Evolutionary conservation across 2,113 vertebrate genomes (phyloP), one percentile per base, ranked within the genome.

Genomic region (Dromiciops gliroides): DNA sequence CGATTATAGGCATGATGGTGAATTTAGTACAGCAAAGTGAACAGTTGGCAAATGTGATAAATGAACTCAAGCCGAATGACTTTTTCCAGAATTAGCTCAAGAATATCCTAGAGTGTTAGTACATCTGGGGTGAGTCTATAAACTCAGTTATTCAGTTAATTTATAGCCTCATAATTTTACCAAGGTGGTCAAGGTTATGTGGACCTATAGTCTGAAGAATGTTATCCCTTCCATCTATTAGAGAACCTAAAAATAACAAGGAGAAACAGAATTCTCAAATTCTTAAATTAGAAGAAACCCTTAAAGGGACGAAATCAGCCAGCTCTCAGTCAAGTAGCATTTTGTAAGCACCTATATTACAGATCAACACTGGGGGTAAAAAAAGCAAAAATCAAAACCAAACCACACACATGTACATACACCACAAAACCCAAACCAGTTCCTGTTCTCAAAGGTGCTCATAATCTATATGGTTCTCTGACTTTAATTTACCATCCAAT

Each of bases 141-240:
- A n/a, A 95, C 75, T 88, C 94, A 49, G n/a, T 90, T 67, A 48
- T 95, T 89, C 90, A 90, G 53, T 23, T 93, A 91, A 95, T 91
- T 95, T 94, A 91, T 93, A 44, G 44, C 3, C 47, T 19, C 0
- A 56, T 51, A 51, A 53, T 67, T 31, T 23, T 48, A 50, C 26
- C 23, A 48, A 91, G 88, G 90, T 52, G 24, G 6, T 7, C 51
- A 67, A 1, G 90, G 12, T 95, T 95, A 92, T 12, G 50, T 28
- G 53, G 92, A 44, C 25, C 14, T 92, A 51, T 3, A 48, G 95
- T 88, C 52, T 48, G 91, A 91, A 91, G 25, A 75, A 56, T 47
- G 94, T 23, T 90, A 56, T 56, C 44, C 26, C n/a, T 91, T 93
- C 50, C 24, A 50, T 90, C 28, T 92, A 28, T 92, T 51, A 50